A percentile compares a stretch with the other conserved stretches of the same genome.
These are phyloP conservation scores for Luehdorfia chinensis DNA, from an alignment of 1,140 invertebrate species.

Conservation along the genomic window DNA sequence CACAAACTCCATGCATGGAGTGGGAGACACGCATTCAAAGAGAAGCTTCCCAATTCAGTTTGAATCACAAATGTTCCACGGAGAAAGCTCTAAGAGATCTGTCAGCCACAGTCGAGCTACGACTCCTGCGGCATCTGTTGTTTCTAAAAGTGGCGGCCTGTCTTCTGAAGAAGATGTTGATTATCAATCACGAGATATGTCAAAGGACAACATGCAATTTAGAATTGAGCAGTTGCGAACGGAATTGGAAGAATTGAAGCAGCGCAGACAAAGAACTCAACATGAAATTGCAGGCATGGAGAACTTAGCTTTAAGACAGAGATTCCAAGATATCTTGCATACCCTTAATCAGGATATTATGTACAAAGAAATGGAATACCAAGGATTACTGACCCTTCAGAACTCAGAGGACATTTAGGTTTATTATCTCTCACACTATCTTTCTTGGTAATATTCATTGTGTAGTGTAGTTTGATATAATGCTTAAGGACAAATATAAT, in stretches of 20 bases:
- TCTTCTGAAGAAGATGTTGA: slow-evolving; percentile 53
- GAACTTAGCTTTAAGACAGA: slow-evolving; percentile 87
- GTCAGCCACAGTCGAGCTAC: slow-evolving; percentile 21
- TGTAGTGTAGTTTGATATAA: too few relatives aligned
- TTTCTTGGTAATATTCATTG: too few relatives aligned
- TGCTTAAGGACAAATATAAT: too few relatives aligned
- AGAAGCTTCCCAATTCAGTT: slow-evolving; percentile 41
- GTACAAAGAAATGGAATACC: slow-evolving; percentile 86
- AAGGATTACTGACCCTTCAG: slow-evolving; percentile 52
- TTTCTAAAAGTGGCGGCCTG: slow-evolving; percentile 33
- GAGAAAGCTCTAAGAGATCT: slow-evolving; percentile 23
- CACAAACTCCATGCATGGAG: slow-evolving; percentile 82
- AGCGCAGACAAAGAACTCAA: slow-evolving; percentile 86
- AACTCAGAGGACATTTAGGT: slow-evolving; percentile 73
- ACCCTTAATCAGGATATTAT: slow-evolving; percentile 86
- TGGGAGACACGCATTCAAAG: slow-evolving; percentile 68
- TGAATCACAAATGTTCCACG: slow-evolving; percentile 46
- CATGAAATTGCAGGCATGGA: slow-evolving; percentile 91
- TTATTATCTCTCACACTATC: background rate
- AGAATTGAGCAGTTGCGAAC: slow-evolving; percentile 79
- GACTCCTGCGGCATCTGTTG: slow-evolving; percentile 31
- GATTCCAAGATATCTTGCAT: slow-evolving; percentile 89
- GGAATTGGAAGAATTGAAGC: slow-evolving; percentile 85
- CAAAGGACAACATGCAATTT: slow-evolving; percentile 74
- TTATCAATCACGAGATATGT: slow-evolving; percentile 40